These are phyloP conservation scores for Cryptus armator DNA, from an alignment of 2,888 invertebrate genomes.

Conservation along the genomic window DNA sequence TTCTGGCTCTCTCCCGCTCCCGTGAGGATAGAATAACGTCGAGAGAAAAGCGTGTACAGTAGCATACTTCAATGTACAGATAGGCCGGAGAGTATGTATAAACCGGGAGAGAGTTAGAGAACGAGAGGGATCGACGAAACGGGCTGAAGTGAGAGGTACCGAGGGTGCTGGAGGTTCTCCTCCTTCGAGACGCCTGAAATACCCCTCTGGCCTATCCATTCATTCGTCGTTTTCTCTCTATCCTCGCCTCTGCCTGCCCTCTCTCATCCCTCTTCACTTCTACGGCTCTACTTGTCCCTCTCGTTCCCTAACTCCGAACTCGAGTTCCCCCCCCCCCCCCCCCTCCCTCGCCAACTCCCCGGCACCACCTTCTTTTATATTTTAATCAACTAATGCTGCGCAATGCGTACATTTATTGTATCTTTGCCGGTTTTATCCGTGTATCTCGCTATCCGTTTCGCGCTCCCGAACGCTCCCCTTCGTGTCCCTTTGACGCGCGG, in stretches of 20 bases:
- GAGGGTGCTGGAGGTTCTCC: slow-evolving; percentile 62
- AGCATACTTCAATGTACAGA: slow-evolving; percentile 51
- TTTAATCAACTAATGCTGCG: slow-evolving; percentile 85
- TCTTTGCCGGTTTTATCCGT: slow-evolving; percentile 76
- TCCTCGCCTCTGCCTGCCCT: slow-evolving; percentile 25
- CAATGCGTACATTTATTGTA: slow-evolving; percentile 84
- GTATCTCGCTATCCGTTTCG: slow-evolving; percentile 62
- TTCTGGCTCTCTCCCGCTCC: slow-evolving; percentile 32
- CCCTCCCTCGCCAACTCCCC: not conserved
- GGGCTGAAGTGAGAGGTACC: slow-evolving; percentile 54
- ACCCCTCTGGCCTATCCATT: slow-evolving; percentile 65
- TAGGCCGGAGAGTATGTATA: slow-evolving; percentile 1
- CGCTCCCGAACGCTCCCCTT: slow-evolving; percentile 64
- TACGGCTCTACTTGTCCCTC: slow-evolving; percentile 19
- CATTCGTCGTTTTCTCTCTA: slow-evolving; percentile 66
- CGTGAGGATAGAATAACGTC: slow-evolving; percentile 35
- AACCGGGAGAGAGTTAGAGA: slow-evolving; percentile 50
- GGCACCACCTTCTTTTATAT: slow-evolving; percentile 82
- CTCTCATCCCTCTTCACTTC: slow-evolving; percentile 70
- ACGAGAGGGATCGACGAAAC: slow-evolving; percentile 59
- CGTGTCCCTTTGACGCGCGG: slow-evolving; percentile 66
- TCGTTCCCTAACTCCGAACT: slow-evolving; percentile 49
- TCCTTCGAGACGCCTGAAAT: slow-evolving; percentile 58
- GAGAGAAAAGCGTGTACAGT: slow-evolving; percentile 52
- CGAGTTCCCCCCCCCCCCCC: no score